Evolutionary conservation across 2,797 vertebrate species (phyloP).

Genomic region (Artibeus lituratus): DNA sequence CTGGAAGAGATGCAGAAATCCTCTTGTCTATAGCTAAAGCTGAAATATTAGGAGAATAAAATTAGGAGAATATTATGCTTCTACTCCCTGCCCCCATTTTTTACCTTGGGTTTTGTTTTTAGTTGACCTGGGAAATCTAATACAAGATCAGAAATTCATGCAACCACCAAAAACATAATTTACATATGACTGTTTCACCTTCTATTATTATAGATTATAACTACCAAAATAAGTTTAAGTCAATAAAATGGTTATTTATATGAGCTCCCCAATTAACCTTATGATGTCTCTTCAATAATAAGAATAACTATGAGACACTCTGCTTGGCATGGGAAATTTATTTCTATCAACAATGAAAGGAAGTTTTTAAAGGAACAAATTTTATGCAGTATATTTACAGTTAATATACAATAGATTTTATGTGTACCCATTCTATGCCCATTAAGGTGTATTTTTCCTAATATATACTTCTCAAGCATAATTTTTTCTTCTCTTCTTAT

Average conservation of each 20-base stretch:
- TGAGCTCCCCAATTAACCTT: neutral
- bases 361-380: neutral
- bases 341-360: neutral
- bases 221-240: neutral
- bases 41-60: neutral
- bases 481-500: neutral
- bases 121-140: neutral
- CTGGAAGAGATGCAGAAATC: neutral
- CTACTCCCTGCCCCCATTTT: neutral
- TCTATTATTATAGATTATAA: neutral
- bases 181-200: neutral
- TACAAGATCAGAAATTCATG: neutral
- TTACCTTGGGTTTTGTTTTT: neutral
- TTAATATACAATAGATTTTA: neutral
- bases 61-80: neutral
- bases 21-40: neutral
- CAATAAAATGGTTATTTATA: neutral
- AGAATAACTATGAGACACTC: neutral
- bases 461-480: neutral
- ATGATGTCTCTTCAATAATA: neutral
- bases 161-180: neutral
- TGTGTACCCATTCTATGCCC: neutral
- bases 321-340: neutral
- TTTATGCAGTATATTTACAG: neutral
- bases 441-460: neutral